Evolutionary conservation across 2,888 invertebrate species (phyloP).

Genomic region (Drosophila austrosaltans): DNA sequence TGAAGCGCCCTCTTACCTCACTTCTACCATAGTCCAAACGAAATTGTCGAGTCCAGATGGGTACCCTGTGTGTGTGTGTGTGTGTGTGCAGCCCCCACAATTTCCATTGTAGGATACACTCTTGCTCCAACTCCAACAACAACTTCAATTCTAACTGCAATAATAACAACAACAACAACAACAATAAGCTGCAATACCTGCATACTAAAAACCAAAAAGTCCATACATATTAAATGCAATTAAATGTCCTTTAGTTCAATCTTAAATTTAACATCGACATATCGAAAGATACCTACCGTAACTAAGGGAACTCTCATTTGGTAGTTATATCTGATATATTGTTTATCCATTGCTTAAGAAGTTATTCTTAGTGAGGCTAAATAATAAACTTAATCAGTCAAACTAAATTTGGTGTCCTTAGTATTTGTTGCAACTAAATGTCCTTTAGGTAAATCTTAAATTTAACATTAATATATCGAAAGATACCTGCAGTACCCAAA

Average conservation of each 20-base stretch:
- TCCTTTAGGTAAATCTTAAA: not conserved
- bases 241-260: not conserved
- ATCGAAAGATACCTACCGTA: not conserved
- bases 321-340: too few species aligned
- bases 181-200: too few species aligned
- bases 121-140: not conserved
- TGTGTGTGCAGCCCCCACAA: too few species aligned
- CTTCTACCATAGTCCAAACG: not conserved
- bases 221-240: conserved; percentile 11
- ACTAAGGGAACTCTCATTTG: too few species aligned
- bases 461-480: not conserved
- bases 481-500: too few species aligned
- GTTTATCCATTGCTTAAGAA: too few species aligned
- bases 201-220: not conserved
- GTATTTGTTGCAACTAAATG: too few species aligned
- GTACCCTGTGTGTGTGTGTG: not conserved
- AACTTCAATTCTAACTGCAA: not conserved
- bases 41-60: not conserved
- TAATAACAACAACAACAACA: too few species aligned
- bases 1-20: conserved; percentile 26
- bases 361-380: too few species aligned
- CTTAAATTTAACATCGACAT: not conserved
- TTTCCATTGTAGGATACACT: too few species aligned
- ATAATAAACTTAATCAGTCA: too few species aligned
- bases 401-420: too few species aligned